These are phyloP conservation scores for Drosophila nr. perissopoda DNA, from an alignment of 2,888 invertebrate species.

Conservation along the genomic window DNA sequence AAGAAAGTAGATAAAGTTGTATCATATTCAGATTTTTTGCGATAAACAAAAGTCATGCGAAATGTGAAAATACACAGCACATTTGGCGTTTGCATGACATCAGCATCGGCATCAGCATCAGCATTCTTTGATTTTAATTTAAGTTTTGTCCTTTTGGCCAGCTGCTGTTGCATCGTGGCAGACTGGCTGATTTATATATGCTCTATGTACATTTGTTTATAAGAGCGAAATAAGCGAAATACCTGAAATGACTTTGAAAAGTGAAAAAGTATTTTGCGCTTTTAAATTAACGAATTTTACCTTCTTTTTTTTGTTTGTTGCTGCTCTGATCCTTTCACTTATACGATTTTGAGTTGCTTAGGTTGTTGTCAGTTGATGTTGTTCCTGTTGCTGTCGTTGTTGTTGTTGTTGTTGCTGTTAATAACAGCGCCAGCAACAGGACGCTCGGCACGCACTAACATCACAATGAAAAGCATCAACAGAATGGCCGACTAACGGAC, in stretches of 20 bases:
- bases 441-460: constrained; percentile 53
- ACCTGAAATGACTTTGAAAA: not conserved
- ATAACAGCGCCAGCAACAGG: constrained; percentile 62
- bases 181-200: not conserved
- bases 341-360: not conserved
- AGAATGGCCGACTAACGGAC: constrained; percentile 75
- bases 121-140: not conserved
- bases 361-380: constrained; percentile 35
- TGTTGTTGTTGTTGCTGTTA: constrained; percentile 36
- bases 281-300: not conserved
- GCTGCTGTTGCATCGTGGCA: not conserved
- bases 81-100: constrained; percentile 1
- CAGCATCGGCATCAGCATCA: not conserved
- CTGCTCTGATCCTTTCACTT: constrained; percentile 31
- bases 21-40: not conserved
- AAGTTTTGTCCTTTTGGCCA: not conserved
- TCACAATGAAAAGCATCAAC: constrained; percentile 40
- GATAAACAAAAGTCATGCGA: not conserved
- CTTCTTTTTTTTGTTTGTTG: not conserved
- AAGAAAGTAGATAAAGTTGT: not conserved
- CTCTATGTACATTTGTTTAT: not conserved
- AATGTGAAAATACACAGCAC: not conserved
- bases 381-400: constrained; percentile 35
- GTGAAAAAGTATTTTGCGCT: not conserved
- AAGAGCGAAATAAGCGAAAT: not conserved